Base-by-base conservation (phyloP, 2,797 vertebrate species). In the Ambastaia sidthimunki region DNA sequence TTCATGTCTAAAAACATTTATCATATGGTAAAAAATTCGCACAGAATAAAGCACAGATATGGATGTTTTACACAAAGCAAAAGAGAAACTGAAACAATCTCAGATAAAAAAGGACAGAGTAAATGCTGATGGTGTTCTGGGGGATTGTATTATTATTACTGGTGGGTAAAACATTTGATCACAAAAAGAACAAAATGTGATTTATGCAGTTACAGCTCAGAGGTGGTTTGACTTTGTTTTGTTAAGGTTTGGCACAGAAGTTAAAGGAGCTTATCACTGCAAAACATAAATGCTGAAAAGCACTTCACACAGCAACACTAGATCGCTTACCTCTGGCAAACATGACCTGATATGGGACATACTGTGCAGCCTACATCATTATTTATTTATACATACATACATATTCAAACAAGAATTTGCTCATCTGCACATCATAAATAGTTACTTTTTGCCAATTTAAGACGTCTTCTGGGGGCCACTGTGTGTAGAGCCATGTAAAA, bases 251-350 rank as follows among this genome's bases (percentile, higher is more conserved):
- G 76, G 68, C 84, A 83, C 82, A 74, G 25, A 77, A 66, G 50
- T 50, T n/a, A 7, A 25, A 63, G 34, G 15, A 41, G 19, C n/a
- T n/a, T 72, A 65, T 31, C 78, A 37, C 54, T 68, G 21, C 15
- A 15, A 80, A 37, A 73, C 7, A 63, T 44, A 81, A 81, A 44
- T 63, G 68, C 78, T 86, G 28, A 59, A 52, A 25, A 48, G 50
- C 48, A 21, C 19, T 80, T 88, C 90, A 89, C 88, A 90, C 88
- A 90, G 88, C 78, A 62, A 55, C 60, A 80, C 76, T 83, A 87
- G 82, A 83, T 83, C 74, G 73, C 80, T 86, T 86, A 63, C 71
- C 68, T 70, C 55, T 74, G 65, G 15, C 34, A 18, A 41, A 74
- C 13, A 62, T 67, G 71, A 79, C 67, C 41, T 3, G 81, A 80